phyloP scores from a whole-genome alignment of 2,113 vertebrate genomes.

The Scolopax mira region DNA sequence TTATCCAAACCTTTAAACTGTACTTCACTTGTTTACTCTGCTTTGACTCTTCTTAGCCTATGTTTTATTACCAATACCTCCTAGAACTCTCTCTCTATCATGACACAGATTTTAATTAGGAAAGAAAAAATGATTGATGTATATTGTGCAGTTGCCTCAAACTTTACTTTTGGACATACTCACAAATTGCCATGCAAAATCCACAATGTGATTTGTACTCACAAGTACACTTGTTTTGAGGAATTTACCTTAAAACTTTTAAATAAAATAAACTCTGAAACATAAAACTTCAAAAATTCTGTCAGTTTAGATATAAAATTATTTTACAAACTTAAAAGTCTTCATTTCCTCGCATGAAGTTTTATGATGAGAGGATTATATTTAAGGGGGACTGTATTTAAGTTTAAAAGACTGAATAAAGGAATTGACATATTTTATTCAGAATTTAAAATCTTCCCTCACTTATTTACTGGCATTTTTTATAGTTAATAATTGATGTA shows the following conservation, averaged over 20 bases:
- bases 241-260: neutral
- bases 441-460: neutral
- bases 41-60: neutral
- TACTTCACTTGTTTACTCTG: neutral
- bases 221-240: neutral
- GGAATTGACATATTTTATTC: neutral
- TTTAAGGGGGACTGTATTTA: neutral
- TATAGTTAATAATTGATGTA: neutral
- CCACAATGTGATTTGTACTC: neutral
- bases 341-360: neutral
- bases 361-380: neutral
- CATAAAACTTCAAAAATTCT: neutral
- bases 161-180: neutral
- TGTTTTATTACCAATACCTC: neutral
- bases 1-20: neutral
- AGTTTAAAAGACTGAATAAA: neutral
- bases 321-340: neutral
- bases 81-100: neutral
- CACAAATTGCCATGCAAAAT: neutral
- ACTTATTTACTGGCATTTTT: neutral
- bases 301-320: neutral
- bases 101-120: neutral
- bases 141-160: fast-evolving
- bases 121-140: neutral
- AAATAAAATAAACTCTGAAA: neutral